These are phyloP conservation scores for Semnornis frantzii DNA, from an alignment of 2,113 vertebrate species.

Conservation along the genomic window DNA sequence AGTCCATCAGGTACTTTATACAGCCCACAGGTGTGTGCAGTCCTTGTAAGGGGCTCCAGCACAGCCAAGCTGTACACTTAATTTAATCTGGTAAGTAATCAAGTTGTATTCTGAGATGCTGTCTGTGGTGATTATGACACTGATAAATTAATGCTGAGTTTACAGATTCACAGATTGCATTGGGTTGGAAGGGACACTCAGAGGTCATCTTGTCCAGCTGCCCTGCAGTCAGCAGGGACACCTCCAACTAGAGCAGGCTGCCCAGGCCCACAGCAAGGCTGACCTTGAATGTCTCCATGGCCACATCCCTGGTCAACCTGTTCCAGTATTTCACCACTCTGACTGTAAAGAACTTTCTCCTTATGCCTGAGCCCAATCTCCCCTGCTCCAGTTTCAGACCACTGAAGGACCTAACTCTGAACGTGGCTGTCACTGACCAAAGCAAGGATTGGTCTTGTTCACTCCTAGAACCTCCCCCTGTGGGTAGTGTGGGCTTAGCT, in stretches of 20 bases:
- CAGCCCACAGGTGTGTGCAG: rapidly evolving
- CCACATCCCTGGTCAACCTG: too few relatives aligned
- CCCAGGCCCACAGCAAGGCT: too few relatives aligned
- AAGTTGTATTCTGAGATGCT: background rate
- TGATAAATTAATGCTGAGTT: background rate
- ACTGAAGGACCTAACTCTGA: background rate
- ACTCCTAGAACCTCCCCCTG: rapidly evolving
- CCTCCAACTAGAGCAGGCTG: too few relatives aligned
- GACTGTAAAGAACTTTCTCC: too few relatives aligned
- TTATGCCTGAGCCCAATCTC: too few relatives aligned
- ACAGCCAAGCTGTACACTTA: background rate
- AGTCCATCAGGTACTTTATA: background rate
- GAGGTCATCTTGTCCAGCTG: too few relatives aligned
- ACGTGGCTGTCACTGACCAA: background rate
- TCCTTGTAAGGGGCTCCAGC: background rate
- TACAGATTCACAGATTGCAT: background rate
- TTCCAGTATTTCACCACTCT: too few relatives aligned
- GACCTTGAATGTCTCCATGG: too few relatives aligned
- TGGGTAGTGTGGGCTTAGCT: background rate
- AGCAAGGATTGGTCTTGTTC: background rate
- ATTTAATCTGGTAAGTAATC: background rate
- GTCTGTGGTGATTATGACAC: background rate
- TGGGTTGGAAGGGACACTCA: too few relatives aligned
- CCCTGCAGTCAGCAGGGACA: too few relatives aligned
- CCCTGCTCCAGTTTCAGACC: too few relatives aligned